Percentiles rank a stretch among this genome's conserved stretches.
Evolutionary conservation across 2,888 invertebrate species (phyloP).

Genomic region (Galeopsomyia nigrocyanea): DNA sequence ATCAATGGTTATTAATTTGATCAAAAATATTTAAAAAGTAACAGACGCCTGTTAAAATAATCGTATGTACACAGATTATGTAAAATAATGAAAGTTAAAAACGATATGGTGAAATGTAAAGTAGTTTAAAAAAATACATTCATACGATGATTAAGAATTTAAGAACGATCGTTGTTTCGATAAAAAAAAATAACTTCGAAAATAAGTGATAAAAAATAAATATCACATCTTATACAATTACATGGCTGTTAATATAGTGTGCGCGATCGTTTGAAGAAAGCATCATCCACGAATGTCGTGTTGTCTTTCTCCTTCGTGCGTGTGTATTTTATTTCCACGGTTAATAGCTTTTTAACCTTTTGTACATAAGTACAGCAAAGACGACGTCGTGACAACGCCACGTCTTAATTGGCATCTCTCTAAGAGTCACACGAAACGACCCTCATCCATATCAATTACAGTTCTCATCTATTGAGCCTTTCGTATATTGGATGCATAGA

Average conservation of each 20-base stretch:
- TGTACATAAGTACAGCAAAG: constrained; percentile 42
- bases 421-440: constrained; percentile 33
- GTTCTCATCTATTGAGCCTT: constrained; percentile 21
- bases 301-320: constrained; percentile 23
- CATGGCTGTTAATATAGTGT: constrained; percentile 36
- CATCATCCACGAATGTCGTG: constrained; percentile 38
- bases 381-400: constrained; percentile 32
- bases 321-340: constrained; percentile 26
- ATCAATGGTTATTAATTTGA: background rate
- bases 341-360: constrained; percentile 39
- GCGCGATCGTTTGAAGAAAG: constrained; percentile 34
- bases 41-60: constrained; percentile 10
- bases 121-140: constrained; percentile 31
- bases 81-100: constrained; percentile 14
- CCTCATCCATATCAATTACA: constrained; percentile 41
- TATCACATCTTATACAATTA: constrained; percentile 44
- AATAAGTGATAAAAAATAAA: constrained; percentile 42
- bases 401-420: constrained; percentile 27
- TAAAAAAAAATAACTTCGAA: constrained; percentile 29
- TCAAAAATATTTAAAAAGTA: constrained; percentile 7
- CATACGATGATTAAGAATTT: constrained; percentile 1
- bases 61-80: background rate
- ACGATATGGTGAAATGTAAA: constrained; percentile 45
- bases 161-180: constrained; percentile 23
- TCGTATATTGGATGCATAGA: constrained; percentile 18